Percentiles rank a stretch among this genome's conserved stretches.
These are phyloP conservation scores for Hemitrygon akajei DNA, from an alignment of 2,797 vertebrate species.

Conservation along the genomic window DNA sequence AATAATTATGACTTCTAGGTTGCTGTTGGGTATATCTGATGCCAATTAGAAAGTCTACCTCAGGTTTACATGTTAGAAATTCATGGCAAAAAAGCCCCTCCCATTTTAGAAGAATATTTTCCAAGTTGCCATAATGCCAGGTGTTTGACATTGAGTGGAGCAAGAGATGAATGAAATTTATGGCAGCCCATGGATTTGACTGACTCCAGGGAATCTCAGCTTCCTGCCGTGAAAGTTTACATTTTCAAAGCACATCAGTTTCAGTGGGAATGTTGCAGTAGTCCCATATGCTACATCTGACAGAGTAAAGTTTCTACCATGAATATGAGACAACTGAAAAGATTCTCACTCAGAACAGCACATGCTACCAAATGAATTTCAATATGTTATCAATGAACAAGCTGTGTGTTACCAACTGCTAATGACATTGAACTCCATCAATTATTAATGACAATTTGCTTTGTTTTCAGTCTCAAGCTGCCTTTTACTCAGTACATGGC, in stretches of 20 bases:
- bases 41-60: conserved; percentile 57
- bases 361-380: conserved; percentile 54
- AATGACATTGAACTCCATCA: conserved; percentile 51
- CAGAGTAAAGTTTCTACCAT: conserved; percentile 56
- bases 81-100: conserved; percentile 54
- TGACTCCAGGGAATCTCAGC: conserved; percentile 64
- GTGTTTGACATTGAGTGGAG: conserved; percentile 75
- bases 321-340: conserved; percentile 57
- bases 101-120: conserved; percentile 62
- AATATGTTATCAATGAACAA: conserved; percentile 54
- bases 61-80: conserved; percentile 62
- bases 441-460: conserved; percentile 56
- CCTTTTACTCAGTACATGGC: conserved; percentile 48
- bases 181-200: conserved; percentile 71
- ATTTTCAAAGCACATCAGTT: conserved; percentile 77
- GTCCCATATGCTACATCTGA: conserved; percentile 67
- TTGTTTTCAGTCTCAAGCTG: conserved; percentile 51
- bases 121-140: conserved; percentile 70
- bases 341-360: conserved; percentile 55
- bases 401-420: conserved; percentile 49
- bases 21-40: conserved; percentile 45
- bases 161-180: conserved; percentile 74
- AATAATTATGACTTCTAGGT: background rate
- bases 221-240: conserved; percentile 80
- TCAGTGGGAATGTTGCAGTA: conserved; percentile 64